Evolutionary conservation across 2,797 vertebrate species (phyloP), one percentile per base, ranked within the genome.

Genomic region (Crocidura indochinensis): DNA sequence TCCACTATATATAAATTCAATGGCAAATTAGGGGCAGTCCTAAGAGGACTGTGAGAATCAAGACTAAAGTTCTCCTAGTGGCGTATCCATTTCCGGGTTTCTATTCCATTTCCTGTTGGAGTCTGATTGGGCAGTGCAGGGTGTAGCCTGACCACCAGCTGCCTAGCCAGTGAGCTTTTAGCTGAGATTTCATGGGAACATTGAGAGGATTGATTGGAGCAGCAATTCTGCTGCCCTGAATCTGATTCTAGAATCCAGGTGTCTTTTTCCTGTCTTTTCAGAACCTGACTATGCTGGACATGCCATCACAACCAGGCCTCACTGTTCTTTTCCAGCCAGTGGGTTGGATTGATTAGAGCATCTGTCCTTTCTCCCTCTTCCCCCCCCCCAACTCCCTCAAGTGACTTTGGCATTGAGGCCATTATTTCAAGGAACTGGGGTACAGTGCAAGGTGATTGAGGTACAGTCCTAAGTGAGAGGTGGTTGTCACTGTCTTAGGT

Each of bases 61-160:
- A 79, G 47, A 86, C 65, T 10, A 12, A 91, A 84, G 92, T 95
- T 94, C 69, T 85, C 91, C 75, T 29, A 27, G 65, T 56, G 76
- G 47, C 80, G 84, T 85, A 88, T 64, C 60, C 64, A 19, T 94
- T 93, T 95, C 94, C 95, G 73, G 53, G 91, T 91, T 93, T 94
- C 91, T 91, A 12, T 95, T 81, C 74, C 47, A 78, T 91, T 95
- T 93, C 85, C 38, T 46, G 27, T n/a, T 80, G 69, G 60, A 77
- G 24, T 56, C 51, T 93, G 92, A 96, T 93, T 96, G 93, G 96
- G 73, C 65, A 1, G 29, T 87, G 84, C 94, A 53, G 91, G 92
- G 82, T 17, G 0, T 88, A 90, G 60, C 60, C 2, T 9, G 3
- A 44, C 24, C 68, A 60, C 29, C 60, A 64, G 65, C 87, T 47